These are phyloP conservation scores for Hypselothyrea guttata DNA, from an alignment of 2,888 invertebrate species.

Conservation along the genomic window DNA sequence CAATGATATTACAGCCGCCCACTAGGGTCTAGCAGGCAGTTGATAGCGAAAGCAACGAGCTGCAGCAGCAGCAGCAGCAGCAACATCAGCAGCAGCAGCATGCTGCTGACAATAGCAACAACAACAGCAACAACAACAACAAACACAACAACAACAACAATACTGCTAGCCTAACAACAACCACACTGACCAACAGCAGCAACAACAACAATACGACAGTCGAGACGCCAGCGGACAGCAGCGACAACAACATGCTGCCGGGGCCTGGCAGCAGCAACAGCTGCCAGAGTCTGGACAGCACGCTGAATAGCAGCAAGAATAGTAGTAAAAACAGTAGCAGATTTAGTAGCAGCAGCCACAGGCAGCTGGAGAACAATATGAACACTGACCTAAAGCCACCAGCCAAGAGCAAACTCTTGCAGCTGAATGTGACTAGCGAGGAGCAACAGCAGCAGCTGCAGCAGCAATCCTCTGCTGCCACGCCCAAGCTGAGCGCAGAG, in stretches of 20 bases:
- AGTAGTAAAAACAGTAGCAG: conserved; percentile 39
- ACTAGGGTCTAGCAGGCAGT: conserved; percentile 88
- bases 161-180: conserved; percentile 53
- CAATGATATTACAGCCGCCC: conserved; percentile 94
- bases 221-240: conserved; percentile 28
- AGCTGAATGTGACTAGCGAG: conserved; percentile 55
- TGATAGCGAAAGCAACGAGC: conserved; percentile 76
- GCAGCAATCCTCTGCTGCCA: not conserved
- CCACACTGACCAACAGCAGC: conserved; percentile 22
- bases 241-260: conserved; percentile 27
- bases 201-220: conserved; percentile 59
- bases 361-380: conserved; percentile 62
- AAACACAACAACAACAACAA: conserved; percentile 56
- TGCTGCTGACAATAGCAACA: conserved; percentile 41
- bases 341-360: conserved; percentile 42
- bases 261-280: conserved; percentile 45
- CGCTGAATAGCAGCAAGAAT: conserved; percentile 47
- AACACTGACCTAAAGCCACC: conserved; percentile 53
- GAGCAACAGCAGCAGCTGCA: conserved; percentile 5
- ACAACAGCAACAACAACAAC: conserved; percentile 51
- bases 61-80: conserved; percentile 49
- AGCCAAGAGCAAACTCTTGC: conserved; percentile 44
- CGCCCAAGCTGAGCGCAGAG: conserved; percentile 47
- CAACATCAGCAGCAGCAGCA: conserved; percentile 54
- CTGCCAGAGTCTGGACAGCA: conserved; percentile 54